These are phyloP conservation scores for Onychomys leucogaster DNA, from an alignment of 2,797 vertebrate genomes.

Conservation along the genomic window DNA sequence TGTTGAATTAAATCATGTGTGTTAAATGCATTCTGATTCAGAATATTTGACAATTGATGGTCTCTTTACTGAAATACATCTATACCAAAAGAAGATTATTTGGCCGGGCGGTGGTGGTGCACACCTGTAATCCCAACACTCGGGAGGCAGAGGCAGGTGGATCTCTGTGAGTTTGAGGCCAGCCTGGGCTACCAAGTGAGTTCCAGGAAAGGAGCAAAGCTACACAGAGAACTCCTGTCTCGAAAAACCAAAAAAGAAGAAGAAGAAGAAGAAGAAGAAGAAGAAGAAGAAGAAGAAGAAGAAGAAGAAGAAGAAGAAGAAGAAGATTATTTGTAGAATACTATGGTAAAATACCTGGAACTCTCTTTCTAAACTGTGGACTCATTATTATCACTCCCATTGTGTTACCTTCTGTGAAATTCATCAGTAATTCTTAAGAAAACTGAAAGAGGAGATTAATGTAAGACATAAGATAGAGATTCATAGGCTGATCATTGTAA, in stretches of 20 bases:
- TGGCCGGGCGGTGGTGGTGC: too few relatives aligned
- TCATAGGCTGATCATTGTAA: background rate
- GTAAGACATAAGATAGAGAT: background rate
- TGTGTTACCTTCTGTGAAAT: background rate
- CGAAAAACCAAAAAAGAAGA: too few relatives aligned
- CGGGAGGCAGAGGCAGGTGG: too few relatives aligned
- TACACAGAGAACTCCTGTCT: too few relatives aligned
- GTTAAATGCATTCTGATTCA: background rate
- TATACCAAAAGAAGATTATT: background rate
- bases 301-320: too few relatives aligned
- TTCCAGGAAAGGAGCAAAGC: too few relatives aligned
- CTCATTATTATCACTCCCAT: background rate
- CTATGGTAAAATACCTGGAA: background rate
- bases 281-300: too few relatives aligned
- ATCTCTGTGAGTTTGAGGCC: too few relatives aligned
- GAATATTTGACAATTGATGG: background rate
- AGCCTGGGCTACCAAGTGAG: too few relatives aligned
- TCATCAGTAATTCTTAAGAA: background rate
- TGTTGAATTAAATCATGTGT: background rate
- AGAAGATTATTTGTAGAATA: background rate
- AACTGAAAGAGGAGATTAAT: background rate
- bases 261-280: too few relatives aligned
- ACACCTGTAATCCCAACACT: too few relatives aligned
- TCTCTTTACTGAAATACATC: background rate
- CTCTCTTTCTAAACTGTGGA: background rate